Conservation (phyloP, 2,113 vertebrate genomes). For the Grammomys surdaster region DNA sequence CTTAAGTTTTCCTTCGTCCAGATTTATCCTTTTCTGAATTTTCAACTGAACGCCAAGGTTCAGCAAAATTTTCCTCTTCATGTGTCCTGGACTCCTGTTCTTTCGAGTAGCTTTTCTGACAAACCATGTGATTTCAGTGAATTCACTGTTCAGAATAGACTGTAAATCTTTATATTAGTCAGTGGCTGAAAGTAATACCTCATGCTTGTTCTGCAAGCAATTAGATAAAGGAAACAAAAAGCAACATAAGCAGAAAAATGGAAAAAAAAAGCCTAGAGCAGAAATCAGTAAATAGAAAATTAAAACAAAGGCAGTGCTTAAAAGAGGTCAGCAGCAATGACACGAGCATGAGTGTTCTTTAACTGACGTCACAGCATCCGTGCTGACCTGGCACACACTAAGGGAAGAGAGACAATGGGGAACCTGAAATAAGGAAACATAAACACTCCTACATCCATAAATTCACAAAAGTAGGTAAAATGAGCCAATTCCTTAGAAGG, state of each 20-base stretch:
- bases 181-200: background rate
- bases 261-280: background rate
- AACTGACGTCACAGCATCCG: background rate
- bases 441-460: background rate
- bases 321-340: background rate
- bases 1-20: background rate
- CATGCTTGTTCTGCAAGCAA: background rate
- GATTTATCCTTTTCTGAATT: background rate
- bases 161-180: background rate
- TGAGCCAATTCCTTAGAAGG: conserved; percentile 5
- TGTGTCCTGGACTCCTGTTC: background rate
- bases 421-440: background rate
- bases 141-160: background rate
- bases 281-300: conserved; percentile 10
- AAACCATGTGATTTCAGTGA: conserved; percentile 3
- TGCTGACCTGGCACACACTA: background rate
- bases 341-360: background rate
- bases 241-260: background rate
- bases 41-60: background rate
- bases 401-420: background rate
- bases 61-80: background rate
- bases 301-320: background rate
- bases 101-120: conserved; percentile 31
- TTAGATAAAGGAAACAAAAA: conserved; percentile 42
- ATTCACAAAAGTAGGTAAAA: background rate